Percentiles rank a stretch among this genome's conserved stretches.
phyloP scores from a whole-genome alignment of 2,888 invertebrate species.

The Lissonota sp. region DNA sequence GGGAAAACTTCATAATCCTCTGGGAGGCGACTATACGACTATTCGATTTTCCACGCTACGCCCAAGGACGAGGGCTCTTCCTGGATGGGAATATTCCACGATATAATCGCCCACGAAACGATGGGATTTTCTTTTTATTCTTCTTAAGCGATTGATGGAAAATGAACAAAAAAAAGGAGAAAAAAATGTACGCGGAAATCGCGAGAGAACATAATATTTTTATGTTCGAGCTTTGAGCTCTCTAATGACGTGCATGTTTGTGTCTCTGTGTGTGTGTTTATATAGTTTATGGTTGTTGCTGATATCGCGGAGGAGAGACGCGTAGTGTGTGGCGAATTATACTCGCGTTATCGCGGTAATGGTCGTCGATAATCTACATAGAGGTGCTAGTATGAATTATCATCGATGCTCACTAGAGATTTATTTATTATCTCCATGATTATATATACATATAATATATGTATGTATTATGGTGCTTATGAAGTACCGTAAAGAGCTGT shows the following conservation, averaged over 20 bases:
- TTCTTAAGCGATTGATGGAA: neutral
- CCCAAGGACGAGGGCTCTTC: constrained; percentile 47
- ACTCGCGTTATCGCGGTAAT: constrained; percentile 75
- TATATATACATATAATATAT: constrained; percentile 28
- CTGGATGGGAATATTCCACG: constrained; percentile 22
- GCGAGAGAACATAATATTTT: too few relatives aligned
- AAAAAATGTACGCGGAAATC: neutral
- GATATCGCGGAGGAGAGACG: constrained; percentile 61
- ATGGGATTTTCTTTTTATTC: too few relatives aligned
- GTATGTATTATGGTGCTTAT: constrained; percentile 6
- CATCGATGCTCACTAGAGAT: constrained; percentile 65
- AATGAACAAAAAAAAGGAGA: neutral
- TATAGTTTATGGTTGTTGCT: too few relatives aligned
- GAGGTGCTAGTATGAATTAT: constrained; percentile 74
- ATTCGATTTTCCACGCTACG: constrained; percentile 60
- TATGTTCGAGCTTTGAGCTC: too few relatives aligned
- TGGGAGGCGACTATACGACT: constrained; percentile 16
- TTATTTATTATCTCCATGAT: constrained; percentile 19
- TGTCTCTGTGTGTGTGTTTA: too few relatives aligned
- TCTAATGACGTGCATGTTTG: neutral
- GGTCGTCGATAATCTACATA: constrained; percentile 71
- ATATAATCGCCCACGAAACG: constrained; percentile 56
- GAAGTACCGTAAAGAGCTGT: constrained; percentile 49
- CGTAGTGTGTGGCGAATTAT: constrained; percentile 69
- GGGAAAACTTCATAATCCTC: too few relatives aligned